Conservation (phyloP, 64 coral and sea anemone genomes). For the Trachythela sp. region DNA sequence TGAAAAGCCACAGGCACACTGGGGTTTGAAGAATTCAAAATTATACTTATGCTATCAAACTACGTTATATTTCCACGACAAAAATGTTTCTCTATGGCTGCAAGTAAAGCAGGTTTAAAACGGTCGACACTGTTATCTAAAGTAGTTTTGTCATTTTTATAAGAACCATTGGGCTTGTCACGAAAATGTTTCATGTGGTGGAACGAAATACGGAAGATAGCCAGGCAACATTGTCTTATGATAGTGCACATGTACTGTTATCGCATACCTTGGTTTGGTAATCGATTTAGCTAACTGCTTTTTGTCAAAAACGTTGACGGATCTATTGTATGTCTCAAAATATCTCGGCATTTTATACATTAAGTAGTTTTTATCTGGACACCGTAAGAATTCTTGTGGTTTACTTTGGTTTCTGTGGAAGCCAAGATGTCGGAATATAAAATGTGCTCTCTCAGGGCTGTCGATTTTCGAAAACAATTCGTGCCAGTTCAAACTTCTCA, state of each 20-base stretch:
- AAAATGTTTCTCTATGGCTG: background rate
- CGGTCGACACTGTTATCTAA: background rate
- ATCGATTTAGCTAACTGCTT: background rate
- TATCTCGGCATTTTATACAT: background rate
- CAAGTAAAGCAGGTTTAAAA: background rate
- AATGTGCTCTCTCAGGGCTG: background rate
- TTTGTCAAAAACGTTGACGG: background rate
- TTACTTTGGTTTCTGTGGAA: background rate
- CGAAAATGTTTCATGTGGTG: background rate
- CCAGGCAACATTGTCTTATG: background rate
- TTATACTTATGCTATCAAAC: no score
- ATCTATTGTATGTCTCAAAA: background rate
- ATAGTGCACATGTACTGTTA: background rate
- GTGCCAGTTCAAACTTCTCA: background rate
- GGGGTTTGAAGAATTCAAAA: no score
- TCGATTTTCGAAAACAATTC: background rate
- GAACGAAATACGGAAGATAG: background rate
- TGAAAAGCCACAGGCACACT: no score
- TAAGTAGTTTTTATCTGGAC: background rate
- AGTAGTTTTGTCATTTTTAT: background rate
- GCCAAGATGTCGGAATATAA: background rate
- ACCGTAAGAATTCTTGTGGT: background rate
- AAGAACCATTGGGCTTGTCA: background rate
- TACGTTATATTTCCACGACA: no score
- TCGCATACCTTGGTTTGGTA: background rate